Evolutionary conservation across 2,113 vertebrate genomes (phyloP).

Genomic region (Ceuthmochares aereus): DNA sequence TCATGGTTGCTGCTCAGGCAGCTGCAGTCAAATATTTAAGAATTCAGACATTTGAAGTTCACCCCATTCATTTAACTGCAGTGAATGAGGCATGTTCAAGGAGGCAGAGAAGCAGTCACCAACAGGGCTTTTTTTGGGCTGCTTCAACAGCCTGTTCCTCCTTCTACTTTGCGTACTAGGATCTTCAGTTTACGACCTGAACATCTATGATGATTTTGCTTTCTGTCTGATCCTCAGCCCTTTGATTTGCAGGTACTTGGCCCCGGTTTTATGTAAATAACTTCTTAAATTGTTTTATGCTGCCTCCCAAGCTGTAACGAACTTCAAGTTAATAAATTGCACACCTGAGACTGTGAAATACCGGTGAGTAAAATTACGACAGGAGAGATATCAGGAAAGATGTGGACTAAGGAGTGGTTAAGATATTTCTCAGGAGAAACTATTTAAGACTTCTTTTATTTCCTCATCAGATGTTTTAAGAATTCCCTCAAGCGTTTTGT

Average conservation of each 20-base stretch:
- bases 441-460: background rate
- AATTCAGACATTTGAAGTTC: background rate
- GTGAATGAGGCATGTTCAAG: background rate
- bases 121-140: background rate
- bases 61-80: background rate
- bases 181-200: background rate
- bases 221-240: background rate
- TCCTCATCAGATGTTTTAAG: background rate
- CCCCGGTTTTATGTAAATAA: background rate
- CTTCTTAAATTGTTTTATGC: background rate
- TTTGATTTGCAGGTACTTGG: background rate
- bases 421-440: background rate
- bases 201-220: background rate
- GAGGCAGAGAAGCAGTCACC: fast-evolving
- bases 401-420: background rate
- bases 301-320: background rate
- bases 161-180: background rate
- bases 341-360: background rate
- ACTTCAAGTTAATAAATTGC: background rate
- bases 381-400: background rate
- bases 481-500: background rate
- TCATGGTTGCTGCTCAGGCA: background rate
- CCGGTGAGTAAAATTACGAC: background rate
- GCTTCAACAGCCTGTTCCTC: fast-evolving
- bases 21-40: background rate